Conservation (phyloP, 2,797 vertebrate genomes). For the Pempheris klunzingeri region DNA sequence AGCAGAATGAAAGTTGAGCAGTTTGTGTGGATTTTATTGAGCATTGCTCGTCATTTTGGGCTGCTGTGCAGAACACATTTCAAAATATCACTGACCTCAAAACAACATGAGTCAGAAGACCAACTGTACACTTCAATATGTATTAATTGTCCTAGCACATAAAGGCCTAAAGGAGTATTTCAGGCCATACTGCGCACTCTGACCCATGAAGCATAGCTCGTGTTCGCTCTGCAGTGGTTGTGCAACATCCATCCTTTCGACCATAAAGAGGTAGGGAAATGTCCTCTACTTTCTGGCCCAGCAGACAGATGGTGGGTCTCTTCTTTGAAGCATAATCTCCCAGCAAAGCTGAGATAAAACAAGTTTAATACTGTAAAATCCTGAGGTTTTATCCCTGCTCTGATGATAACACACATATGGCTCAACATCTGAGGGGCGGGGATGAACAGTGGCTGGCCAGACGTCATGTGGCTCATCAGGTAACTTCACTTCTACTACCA, state of each 20-base stretch:
- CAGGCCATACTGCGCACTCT: conserved; percentile 37
- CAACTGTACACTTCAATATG: conserved; percentile 6
- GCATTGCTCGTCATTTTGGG: conserved; percentile 26
- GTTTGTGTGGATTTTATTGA: conserved; percentile 34
- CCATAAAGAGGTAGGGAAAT: conserved; percentile 65
- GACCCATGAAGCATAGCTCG: conserved; percentile 47
- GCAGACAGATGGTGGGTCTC: conserved; percentile 90
- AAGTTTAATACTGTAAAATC: conserved; percentile 88
- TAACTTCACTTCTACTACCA: background rate
- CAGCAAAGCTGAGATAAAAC: conserved; percentile 91
- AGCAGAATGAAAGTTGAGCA: conserved; percentile 63
- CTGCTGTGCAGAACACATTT: conserved; percentile 10
- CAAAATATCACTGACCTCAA: background rate
- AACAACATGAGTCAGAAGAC: conserved; percentile 26
- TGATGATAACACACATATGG: conserved; percentile 85
- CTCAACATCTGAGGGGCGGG: conserved; percentile 82
- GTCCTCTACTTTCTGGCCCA: conserved; percentile 66
- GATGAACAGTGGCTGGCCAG: conserved; percentile 37
- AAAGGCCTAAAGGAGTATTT: conserved; percentile 39
- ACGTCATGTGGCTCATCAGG: conserved; percentile 48
- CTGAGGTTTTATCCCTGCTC: conserved; percentile 87
- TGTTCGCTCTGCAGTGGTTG: conserved; percentile 49
- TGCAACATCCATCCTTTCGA: conserved; percentile 40
- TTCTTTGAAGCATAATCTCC: conserved; percentile 89
- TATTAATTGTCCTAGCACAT: conserved; percentile 29